A percentile compares a stretch with the other conserved stretches of the same genome.
phyloP scores from a whole-genome alignment of 2,113 vertebrate species.

The Thomomys bottae region DNA sequence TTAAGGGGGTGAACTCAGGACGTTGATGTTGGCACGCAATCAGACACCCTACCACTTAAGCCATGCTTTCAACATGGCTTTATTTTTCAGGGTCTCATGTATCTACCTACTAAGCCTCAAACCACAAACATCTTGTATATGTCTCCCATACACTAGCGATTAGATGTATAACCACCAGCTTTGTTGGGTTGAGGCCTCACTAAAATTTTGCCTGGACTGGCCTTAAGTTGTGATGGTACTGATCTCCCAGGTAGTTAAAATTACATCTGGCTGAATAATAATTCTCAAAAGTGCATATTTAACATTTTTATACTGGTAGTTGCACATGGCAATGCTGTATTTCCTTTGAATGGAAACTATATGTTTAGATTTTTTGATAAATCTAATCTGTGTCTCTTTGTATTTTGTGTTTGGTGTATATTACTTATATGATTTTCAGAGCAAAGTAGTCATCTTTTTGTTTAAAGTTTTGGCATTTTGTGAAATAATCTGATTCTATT shows the following conservation, averaged over 20 bases:
- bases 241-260: too few relatives aligned
- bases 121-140: too few relatives aligned
- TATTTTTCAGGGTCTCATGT: too few relatives aligned
- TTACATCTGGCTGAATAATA: slow-evolving; percentile 13
- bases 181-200: too few relatives aligned
- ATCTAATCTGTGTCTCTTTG: neutral
- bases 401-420: neutral
- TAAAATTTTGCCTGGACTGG: too few relatives aligned
- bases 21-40: too few relatives aligned
- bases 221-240: too few relatives aligned
- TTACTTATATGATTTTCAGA: neutral
- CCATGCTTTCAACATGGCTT: too few relatives aligned
- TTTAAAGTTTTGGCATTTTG: neutral
- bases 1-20: neutral
- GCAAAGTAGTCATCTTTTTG: neutral
- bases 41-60: too few relatives aligned
- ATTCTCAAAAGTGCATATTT: slow-evolving; percentile 15
- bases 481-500: slow-evolving; percentile 16
- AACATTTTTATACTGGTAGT: neutral
- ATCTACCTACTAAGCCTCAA: too few relatives aligned
- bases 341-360: slow-evolving; percentile 10
- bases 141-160: too few relatives aligned
- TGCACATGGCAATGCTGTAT: neutral
- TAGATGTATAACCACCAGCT: too few relatives aligned
- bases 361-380: slow-evolving; percentile 48